Conservation (phyloP, 2,888 invertebrate species). For the Megalurothrips usitatus region DNA sequence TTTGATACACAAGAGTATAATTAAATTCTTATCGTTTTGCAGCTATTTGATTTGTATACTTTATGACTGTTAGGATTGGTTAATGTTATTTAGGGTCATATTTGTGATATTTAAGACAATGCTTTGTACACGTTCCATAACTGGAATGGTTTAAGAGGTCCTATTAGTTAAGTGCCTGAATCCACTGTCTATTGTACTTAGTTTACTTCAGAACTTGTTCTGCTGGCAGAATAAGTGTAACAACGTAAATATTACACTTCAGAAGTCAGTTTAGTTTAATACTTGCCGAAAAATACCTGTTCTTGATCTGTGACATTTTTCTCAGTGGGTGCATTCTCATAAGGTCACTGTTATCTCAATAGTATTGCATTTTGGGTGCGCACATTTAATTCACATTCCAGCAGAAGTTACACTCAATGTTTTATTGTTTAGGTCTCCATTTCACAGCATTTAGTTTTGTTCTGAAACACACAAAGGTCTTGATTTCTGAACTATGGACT, state of each 20-base stretch:
- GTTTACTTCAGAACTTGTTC: not conserved
- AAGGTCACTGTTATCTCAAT: too few relatives aligned
- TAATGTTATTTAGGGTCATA: not conserved
- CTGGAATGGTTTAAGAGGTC: not conserved
- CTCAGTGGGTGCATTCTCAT: too few relatives aligned
- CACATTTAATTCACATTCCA: too few relatives aligned
- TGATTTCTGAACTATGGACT: too few relatives aligned
- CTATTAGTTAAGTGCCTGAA: too few relatives aligned
- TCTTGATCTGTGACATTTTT: not conserved
- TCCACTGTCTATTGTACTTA: not conserved
- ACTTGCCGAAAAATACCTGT: not conserved
- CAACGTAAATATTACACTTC: not conserved
- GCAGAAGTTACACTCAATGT: too few relatives aligned
- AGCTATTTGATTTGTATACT: not conserved
- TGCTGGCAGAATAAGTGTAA: conserved; percentile 1
- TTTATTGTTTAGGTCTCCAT: too few relatives aligned
- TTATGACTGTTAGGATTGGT: not conserved
- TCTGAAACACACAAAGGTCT: too few relatives aligned
- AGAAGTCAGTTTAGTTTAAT: not conserved
- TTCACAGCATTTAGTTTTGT: too few relatives aligned
- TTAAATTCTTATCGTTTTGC: not conserved
- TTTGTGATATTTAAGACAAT: conserved; percentile 8
- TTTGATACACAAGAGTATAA: not conserved
- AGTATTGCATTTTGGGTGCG: too few relatives aligned
- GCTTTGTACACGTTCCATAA: not conserved